Base-by-base conservation (phyloP, 2,113 vertebrate genomes). In the Haliaeetus leucogaster region DNA sequence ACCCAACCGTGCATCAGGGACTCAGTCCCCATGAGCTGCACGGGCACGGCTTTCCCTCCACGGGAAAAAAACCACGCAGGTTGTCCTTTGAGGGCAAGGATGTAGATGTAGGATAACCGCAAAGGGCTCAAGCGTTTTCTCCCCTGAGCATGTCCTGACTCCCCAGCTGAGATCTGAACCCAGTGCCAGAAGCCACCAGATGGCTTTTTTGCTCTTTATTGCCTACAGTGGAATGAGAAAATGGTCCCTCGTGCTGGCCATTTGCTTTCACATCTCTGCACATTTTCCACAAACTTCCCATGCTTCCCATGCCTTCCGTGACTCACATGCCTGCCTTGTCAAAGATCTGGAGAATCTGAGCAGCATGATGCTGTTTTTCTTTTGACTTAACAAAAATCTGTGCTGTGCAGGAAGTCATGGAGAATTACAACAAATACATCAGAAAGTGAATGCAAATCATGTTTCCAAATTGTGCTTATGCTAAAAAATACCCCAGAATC, bases 141-240 rank as follows among this genome's bases (percentile, higher is more conserved):
- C 17, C 68, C 10, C 15, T 19, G 42, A 67, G 11, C 40, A 26
- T 0, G 2, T 32, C 34, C 91, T 67, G 47, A 22, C 42, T 56
- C 27, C 32, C 16, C 11, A 9, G 47, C 47, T 48, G 47, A 74
- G 34, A 32, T 29, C 36, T 2, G 1, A 25, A 8, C 13, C 50
- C 0, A 3, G n/a, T 29, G 16, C 18, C 18, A 27, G 76, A 13
- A 77, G 18, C 8, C 3, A 2, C 38, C 38, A 0, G 0, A 29
- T 25, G 48, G 27, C 12, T 68, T 65, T 87, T 59, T 67, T 63
- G 32, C n/a, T 82, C 13, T 43, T 65, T 48, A 7, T 55, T 82
- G 13, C n/a, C 43, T 42, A 7, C 59, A n/a, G 25, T 18, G 59
- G 81, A 82, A 78, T 56, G 47, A 77, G 71, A 6, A 34, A 61